Evolutionary conservation across 2,888 invertebrate genomes (phyloP).

Genomic region (Serrognathus titanus): DNA sequence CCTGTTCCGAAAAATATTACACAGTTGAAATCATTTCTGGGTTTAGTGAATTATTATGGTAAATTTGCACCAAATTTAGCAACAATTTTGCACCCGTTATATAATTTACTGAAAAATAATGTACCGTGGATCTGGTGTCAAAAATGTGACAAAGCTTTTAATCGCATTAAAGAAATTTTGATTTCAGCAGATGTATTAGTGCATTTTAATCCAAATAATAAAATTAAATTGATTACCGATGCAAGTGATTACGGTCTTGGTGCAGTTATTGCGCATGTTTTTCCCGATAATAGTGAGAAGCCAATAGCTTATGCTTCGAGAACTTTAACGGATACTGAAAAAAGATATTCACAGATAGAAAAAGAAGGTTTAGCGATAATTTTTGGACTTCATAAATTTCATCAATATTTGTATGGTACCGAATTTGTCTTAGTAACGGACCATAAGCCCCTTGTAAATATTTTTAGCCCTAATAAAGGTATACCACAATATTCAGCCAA

Average conservation of each 20-base stretch:
- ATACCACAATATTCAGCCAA: too few relatives aligned
- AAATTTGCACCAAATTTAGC: neutral
- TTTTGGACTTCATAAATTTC: neutral
- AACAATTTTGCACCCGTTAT: neutral
- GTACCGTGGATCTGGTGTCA: neutral
- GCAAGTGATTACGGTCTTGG: constrained; percentile 7
- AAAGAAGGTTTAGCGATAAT: constrained; percentile 19
- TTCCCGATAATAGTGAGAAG: neutral
- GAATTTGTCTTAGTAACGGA: constrained; percentile 7
- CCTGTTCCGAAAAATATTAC: neutral
- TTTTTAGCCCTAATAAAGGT: too few relatives aligned
- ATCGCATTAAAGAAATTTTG: neutral
- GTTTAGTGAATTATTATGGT: neutral
- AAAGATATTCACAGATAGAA: constrained; percentile 9
- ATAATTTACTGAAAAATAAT: neutral
- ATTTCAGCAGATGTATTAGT: constrained; percentile 2
- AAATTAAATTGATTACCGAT: neutral
- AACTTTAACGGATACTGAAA: too few relatives aligned
- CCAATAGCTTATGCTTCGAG: neutral
- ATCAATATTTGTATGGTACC: neutral
- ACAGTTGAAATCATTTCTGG: neutral
- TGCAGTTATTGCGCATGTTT: neutral
- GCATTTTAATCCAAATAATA: constrained; percentile 4
- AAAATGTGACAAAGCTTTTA: constrained; percentile 2
- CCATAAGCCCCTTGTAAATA: neutral